These are phyloP conservation scores for Beris chalybata DNA, from an alignment of 2,888 invertebrate species.

Conservation along the genomic window DNA sequence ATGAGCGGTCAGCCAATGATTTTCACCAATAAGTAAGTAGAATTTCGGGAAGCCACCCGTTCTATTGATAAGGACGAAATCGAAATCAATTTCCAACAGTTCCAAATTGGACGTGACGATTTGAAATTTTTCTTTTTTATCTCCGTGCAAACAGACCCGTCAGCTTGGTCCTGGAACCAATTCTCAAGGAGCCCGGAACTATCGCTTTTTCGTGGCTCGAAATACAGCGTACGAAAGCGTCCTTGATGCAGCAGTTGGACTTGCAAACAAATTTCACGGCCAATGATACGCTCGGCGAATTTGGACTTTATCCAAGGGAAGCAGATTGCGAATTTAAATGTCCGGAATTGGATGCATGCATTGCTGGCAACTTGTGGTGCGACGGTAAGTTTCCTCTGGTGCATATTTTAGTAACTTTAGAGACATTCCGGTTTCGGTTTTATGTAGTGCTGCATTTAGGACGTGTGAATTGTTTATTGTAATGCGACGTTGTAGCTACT, in stretches of 20 bases:
- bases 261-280: slow-evolving; percentile 50
- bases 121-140: slow-evolving; percentile 1
- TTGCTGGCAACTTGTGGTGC: slow-evolving; percentile 73
- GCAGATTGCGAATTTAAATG: slow-evolving; percentile 66
- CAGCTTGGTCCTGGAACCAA: slow-evolving; percentile 68
- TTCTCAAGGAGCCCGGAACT: slow-evolving; percentile 71
- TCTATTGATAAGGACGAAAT: neutral
- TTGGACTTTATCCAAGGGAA: slow-evolving; percentile 57
- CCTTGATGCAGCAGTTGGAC: slow-evolving; percentile 63
- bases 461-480: too few relatives aligned
- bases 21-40: slow-evolving; percentile 55
- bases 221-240: slow-evolving; percentile 66
- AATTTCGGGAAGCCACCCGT: neutral
- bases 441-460: too few relatives aligned
- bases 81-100: slow-evolving; percentile 5
- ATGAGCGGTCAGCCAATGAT: slow-evolving; percentile 52
- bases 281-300: slow-evolving; percentile 55
- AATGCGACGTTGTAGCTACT: too few relatives aligned
- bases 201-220: slow-evolving; percentile 81
- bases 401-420: too few relatives aligned
- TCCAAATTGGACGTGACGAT: neutral
- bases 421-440: too few relatives aligned
- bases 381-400: slow-evolving; percentile 61
- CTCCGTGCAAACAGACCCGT: slow-evolving; percentile 57
- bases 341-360: slow-evolving; percentile 76